A percentile compares a stretch with the other conserved stretches of the same genome.
Evolutionary conservation across 2,888 invertebrate species (phyloP).

Genomic region (Hecatera dysodea): DNA sequence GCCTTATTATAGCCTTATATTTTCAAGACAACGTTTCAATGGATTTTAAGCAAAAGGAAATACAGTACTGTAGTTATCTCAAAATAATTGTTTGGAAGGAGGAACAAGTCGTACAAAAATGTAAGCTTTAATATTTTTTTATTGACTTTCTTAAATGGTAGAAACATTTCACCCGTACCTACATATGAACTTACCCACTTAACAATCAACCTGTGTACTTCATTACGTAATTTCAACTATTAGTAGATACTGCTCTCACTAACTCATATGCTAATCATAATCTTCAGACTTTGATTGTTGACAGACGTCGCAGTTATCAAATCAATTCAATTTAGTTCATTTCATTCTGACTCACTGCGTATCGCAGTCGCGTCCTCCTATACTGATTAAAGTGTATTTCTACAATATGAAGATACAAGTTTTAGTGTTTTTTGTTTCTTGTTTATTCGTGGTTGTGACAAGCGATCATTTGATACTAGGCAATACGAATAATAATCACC

Average conservation of each 20-base stretch:
- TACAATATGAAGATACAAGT: constrained; percentile 66
- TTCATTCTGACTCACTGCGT: constrained; percentile 22
- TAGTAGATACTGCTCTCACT: constrained; percentile 7
- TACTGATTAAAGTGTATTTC: constrained; percentile 22
- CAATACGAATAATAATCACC: constrained; percentile 67
- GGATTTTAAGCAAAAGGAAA: too few species aligned
- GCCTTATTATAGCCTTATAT: too few species aligned
- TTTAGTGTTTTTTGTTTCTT: constrained; percentile 56
- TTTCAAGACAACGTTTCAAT: too few species aligned
- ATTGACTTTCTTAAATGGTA: too few species aligned
- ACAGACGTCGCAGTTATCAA: constrained; percentile 5
- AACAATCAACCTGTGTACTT: neutral
- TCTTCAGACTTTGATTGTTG: constrained; percentile 23
- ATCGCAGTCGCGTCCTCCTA: constrained; percentile 23
- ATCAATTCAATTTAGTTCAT: constrained; percentile 35
- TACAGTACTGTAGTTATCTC: too few species aligned
- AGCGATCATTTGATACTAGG: constrained; percentile 75
- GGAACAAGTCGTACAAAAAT: too few species aligned
- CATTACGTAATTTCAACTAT: constrained; percentile 1
- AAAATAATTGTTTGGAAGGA: too few species aligned
- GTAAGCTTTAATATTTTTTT: too few species aligned
- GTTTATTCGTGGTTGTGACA: constrained; percentile 49
- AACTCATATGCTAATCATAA: constrained; percentile 9
- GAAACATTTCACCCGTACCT: too few species aligned
- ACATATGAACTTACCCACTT: neutral